phyloP scores from a whole-genome alignment of 2,113 vertebrate genomes.

The Kryptolebias marmoratus region DNA sequence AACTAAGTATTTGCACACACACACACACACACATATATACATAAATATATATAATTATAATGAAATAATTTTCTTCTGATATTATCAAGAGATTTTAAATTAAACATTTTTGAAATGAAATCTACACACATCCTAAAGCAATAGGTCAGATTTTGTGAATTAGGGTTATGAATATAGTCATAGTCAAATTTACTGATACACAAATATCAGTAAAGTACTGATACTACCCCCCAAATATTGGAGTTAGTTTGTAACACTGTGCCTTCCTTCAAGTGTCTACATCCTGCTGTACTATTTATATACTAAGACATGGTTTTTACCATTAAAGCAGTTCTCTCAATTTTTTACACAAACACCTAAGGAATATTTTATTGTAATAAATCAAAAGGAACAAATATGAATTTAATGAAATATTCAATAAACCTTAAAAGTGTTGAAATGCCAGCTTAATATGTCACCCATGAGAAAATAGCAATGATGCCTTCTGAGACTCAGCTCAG shows the following conservation, averaged over 20 bases:
- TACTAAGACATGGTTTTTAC: not conserved
- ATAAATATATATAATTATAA: not conserved
- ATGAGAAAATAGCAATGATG: constrained; percentile 42
- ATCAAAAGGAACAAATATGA: constrained; percentile 64
- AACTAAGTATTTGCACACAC: too few relatives aligned
- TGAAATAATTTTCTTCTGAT: not conserved
- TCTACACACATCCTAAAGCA: too few relatives aligned
- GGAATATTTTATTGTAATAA: constrained; percentile 44
- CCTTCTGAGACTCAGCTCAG: constrained; percentile 46
- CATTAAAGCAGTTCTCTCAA: not conserved
- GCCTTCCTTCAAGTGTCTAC: not conserved
- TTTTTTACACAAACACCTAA: constrained; percentile 11
- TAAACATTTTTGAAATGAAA: not conserved
- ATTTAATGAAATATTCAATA: constrained; percentile 61
- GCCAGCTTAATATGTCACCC: constrained; percentile 57
- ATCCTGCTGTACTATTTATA: not conserved
- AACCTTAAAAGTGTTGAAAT: constrained; percentile 61
- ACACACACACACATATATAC: too few relatives aligned
- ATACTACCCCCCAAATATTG: too few relatives aligned
- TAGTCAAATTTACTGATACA: too few relatives aligned
- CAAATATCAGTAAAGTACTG: too few relatives aligned
- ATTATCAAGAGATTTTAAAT: not conserved
- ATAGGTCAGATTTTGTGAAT: too few relatives aligned
- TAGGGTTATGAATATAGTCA: too few relatives aligned
- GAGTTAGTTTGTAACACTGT: not conserved